These are phyloP conservation scores for Hemithea aestivaria DNA, from an alignment of 2,888 invertebrate species.

Conservation along the genomic window DNA sequence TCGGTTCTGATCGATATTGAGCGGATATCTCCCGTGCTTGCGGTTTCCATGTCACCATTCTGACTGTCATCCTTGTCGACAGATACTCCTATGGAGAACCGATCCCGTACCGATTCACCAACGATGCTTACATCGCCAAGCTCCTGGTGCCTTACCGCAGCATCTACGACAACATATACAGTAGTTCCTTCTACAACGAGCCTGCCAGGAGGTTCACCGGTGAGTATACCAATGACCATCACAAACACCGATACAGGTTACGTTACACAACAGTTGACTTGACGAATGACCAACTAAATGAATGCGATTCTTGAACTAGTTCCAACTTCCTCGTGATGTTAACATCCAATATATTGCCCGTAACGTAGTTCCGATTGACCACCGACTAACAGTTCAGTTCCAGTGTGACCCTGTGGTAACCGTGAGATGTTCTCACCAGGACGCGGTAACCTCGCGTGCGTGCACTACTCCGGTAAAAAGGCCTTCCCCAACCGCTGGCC, in stretches of 20 bases:
- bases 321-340: conserved; percentile 25
- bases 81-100: conserved; percentile 77
- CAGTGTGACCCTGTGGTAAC: conserved; percentile 65
- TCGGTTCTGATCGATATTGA: conserved; percentile 11
- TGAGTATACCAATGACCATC: conserved; percentile 48
- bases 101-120: conserved; percentile 80
- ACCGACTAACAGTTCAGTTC: conserved; percentile 61
- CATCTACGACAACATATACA: conserved; percentile 80
- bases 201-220: conserved; percentile 85
- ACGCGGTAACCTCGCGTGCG: conserved; percentile 89
- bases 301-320: conserved; percentile 26
- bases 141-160: conserved; percentile 82
- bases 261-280: conserved; percentile 31
- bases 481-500: conserved; percentile 87
- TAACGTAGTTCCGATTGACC: conserved; percentile 32
- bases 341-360: conserved; percentile 24
- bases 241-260: conserved; percentile 28
- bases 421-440: conserved; percentile 80
- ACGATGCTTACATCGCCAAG: conserved; percentile 86
- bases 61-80: conserved; percentile 27
- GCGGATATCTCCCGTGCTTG: conserved; percentile 13
- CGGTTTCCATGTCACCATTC: conserved; percentile 7
- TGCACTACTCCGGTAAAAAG: conserved; percentile 90
- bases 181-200: conserved; percentile 83
- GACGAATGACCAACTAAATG: conserved; percentile 34